Conservation (phyloP, 2,113 vertebrate species). For the Sorex fumeus region DNA sequence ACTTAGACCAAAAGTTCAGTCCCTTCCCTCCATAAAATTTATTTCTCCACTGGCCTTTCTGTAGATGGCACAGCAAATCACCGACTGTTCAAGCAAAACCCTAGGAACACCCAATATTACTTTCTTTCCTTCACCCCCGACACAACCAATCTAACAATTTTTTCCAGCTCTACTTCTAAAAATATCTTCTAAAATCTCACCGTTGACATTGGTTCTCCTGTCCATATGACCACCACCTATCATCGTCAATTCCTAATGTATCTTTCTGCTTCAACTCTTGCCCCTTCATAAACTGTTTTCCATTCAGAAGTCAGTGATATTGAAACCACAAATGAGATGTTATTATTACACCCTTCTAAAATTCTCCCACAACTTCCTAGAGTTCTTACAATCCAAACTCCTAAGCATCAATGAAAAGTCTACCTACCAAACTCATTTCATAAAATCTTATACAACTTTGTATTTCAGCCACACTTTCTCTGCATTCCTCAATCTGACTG, state of each 20-base stretch:
- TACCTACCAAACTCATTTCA: conserved; percentile 10
- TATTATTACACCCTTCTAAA: neutral
- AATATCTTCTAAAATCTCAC: neutral
- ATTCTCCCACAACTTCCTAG: neutral
- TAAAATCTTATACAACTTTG: neutral
- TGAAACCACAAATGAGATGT: conserved; percentile 37
- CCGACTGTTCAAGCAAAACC: conserved; percentile 38
- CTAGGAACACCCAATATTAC: conserved; percentile 2
- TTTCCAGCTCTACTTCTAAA: conserved; percentile 27
- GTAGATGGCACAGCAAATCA: neutral
- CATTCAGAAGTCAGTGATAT: conserved; percentile 32
- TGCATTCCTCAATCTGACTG: conserved; percentile 13
- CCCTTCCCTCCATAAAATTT: conserved; percentile 24
- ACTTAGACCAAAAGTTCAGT: conserved; percentile 12
- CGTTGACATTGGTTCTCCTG: neutral
- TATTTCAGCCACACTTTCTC: conserved; percentile 22
- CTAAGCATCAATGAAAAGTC: neutral
- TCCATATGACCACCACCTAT: neutral
- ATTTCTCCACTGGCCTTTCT: conserved; percentile 42
- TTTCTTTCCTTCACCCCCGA: conserved; percentile 2
- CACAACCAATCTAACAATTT: conserved; percentile 12
- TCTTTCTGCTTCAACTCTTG: conserved; percentile 33
- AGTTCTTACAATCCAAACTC: conserved; percentile 50
- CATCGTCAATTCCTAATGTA: neutral
- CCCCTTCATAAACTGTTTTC: conserved; percentile 53